These are phyloP conservation scores for Stramonita haemastoma DNA, from an alignment of 2,888 invertebrate species.

Conservation along the genomic window DNA sequence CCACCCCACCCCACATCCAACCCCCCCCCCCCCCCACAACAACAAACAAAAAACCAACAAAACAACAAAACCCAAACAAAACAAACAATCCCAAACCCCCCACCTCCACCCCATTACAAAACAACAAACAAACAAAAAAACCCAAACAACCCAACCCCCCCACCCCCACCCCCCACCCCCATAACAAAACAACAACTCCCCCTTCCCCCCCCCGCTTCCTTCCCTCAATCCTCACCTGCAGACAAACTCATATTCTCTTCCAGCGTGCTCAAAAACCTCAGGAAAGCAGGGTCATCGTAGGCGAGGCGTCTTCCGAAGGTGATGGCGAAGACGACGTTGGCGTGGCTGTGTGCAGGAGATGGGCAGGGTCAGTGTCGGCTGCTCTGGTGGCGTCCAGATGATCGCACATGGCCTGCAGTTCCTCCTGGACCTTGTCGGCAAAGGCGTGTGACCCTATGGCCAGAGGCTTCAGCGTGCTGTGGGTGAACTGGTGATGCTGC, in stretches of 20 bases:
- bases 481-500: conserved; percentile 57
- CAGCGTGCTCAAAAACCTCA: conserved; percentile 50
- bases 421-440: conserved; percentile 54
- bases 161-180: too few relatives aligned
- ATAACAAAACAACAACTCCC: too few relatives aligned
- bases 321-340: conserved; percentile 58
- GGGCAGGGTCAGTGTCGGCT: conserved; percentile 49
- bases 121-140: too few relatives aligned
- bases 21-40: too few relatives aligned
- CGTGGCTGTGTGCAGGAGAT: conserved; percentile 49
- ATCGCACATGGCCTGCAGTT: conserved; percentile 49
- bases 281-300: conserved; percentile 57
- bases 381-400: conserved; percentile 47
- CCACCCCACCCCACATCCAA: too few relatives aligned
- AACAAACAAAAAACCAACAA: too few relatives aligned
- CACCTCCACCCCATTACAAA: too few relatives aligned
- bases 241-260: conserved; percentile 52
- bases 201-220: too few relatives aligned
- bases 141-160: too few relatives aligned
- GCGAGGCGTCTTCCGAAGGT: conserved; percentile 58
- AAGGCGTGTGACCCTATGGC: conserved; percentile 56
- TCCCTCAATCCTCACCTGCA: conserved; percentile 49
- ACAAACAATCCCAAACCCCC: too few relatives aligned
- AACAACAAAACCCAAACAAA: too few relatives aligned
- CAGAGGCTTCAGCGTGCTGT: conserved; percentile 51